Conservation (phyloP, 1,140 invertebrate genomes). For the Melitaea cinxia region DNA sequence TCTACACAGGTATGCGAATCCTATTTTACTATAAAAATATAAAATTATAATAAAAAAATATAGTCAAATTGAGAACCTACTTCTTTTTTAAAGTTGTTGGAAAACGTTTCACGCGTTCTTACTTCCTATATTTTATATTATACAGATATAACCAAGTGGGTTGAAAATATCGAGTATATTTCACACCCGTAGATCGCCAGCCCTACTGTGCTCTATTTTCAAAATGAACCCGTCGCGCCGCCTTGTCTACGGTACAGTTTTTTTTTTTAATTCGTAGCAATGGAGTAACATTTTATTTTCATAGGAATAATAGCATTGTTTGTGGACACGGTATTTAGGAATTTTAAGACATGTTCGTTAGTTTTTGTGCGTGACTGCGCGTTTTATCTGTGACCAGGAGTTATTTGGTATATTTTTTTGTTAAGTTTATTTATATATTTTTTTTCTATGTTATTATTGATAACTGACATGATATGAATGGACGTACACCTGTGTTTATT, state of each 20-base stretch:
- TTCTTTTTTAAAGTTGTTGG: no score
- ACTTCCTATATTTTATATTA: no score
- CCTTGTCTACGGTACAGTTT: constrained; percentile 59
- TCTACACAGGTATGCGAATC: no score
- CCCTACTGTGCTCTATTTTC: constrained; percentile 66
- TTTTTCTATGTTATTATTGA: not conserved
- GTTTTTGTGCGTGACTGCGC: constrained; percentile 66
- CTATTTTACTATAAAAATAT: no score
- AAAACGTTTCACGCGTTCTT: no score
- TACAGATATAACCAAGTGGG: no score
- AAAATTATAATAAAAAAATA: no score
- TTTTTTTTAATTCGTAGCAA: constrained; percentile 60
- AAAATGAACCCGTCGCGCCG: constrained; percentile 60
- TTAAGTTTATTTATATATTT: not conserved
- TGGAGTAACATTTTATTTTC: constrained; percentile 67
- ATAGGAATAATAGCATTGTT: constrained; percentile 73
- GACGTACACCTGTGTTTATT: no score
- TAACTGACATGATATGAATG: not conserved
- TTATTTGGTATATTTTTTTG: constrained; percentile 15
- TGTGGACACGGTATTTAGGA: constrained; percentile 65
- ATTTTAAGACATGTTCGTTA: constrained; percentile 57
- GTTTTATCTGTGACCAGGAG: constrained; percentile 34
- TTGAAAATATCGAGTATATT: no score
- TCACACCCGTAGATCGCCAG: no score
- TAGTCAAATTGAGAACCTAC: no score